phyloP scores from a whole-genome alignment of 2,888 invertebrate genomes.

The Pseudanteris insignis region DNA sequence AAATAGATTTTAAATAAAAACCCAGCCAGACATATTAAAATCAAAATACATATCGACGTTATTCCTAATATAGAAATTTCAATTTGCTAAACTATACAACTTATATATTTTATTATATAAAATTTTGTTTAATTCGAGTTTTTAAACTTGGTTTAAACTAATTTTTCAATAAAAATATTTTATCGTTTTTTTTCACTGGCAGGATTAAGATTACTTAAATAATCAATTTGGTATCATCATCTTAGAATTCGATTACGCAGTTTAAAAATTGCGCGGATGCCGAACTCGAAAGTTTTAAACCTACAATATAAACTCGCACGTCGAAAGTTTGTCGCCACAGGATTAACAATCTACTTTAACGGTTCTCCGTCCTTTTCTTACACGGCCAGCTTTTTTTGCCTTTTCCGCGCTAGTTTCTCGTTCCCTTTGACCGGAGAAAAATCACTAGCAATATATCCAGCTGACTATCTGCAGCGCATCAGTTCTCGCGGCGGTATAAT shows the following conservation, averaged over 20 bases:
- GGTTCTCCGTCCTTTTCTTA: constrained; percentile 15
- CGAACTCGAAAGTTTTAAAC: constrained; percentile 11
- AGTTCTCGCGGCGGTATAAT: constrained; percentile 50
- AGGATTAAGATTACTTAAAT: not conserved
- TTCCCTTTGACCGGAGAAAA: constrained; percentile 44
- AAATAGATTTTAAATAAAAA: too few relatives aligned
- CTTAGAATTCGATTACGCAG: not conserved
- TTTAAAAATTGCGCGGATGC: constrained; percentile 13
- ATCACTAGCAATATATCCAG: constrained; percentile 49
- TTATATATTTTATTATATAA: too few relatives aligned
- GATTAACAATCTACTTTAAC: constrained; percentile 32
- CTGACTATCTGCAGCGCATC: constrained; percentile 47
- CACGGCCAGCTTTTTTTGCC: not conserved
- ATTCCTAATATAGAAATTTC: too few relatives aligned
- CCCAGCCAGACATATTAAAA: too few relatives aligned
- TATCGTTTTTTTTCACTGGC: too few relatives aligned
- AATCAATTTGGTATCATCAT: not conserved
- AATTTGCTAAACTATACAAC: too few relatives aligned
- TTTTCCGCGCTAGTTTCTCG: constrained; percentile 9
- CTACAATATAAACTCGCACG: constrained; percentile 33
- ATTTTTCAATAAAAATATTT: too few relatives aligned
- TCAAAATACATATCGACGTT: too few relatives aligned
- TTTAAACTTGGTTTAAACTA: too few relatives aligned
- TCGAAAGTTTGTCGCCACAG: constrained; percentile 38
- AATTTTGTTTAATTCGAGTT: too few relatives aligned